Conservation (phyloP, 1,140 invertebrate genomes). For the Cepaea nemoralis region DNA sequence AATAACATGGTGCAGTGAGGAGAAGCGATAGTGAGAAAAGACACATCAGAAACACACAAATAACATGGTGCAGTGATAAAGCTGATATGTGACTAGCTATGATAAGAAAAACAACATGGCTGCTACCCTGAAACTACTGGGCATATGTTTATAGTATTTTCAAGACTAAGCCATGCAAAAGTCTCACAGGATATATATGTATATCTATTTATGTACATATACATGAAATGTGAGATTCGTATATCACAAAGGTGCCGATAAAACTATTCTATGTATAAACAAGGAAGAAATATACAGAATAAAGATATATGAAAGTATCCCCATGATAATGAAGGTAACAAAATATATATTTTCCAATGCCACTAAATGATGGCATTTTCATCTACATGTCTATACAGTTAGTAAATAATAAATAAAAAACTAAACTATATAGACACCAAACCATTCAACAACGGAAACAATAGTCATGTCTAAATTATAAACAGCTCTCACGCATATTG, state of each 20-base stretch:
- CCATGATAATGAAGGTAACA: not conserved
- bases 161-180: not conserved
- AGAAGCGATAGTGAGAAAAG: too few relatives aligned
- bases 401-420: too few relatives aligned
- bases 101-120: not conserved
- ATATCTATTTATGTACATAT: too few relatives aligned
- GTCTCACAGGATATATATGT: not conserved
- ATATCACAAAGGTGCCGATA: constrained; percentile 2
- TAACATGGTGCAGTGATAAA: not conserved
- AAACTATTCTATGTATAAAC: not conserved
- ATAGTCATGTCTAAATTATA: too few relatives aligned
- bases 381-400: too few relatives aligned
- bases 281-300: not conserved
- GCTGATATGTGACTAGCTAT: not conserved
- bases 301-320: not conserved
- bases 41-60: too few relatives aligned
- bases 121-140: not conserved
- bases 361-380: not conserved
- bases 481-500: too few relatives aligned
- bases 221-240: constrained; percentile 1
- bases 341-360: not conserved
- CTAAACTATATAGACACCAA: too few relatives aligned
- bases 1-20: not conserved
- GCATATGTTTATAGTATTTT: not conserved
- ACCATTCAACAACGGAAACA: too few relatives aligned